These are phyloP conservation scores for Drosophila hamatofila DNA, from an alignment of 2,888 invertebrate species.

Conservation along the genomic window DNA sequence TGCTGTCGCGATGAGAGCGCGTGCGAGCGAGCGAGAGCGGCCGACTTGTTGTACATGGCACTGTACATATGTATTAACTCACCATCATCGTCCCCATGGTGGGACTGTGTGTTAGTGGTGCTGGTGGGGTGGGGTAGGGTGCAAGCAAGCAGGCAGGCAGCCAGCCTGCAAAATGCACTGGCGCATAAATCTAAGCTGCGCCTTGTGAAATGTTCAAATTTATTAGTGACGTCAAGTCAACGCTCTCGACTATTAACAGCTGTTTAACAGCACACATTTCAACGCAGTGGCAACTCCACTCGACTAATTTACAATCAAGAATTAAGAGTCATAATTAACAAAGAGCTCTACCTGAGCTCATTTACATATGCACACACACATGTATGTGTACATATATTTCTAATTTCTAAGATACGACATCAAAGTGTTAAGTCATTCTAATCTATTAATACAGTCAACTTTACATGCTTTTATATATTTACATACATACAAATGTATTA, in stretches of 20 bases:
- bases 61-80: conserved; percentile 70
- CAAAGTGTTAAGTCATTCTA: conserved; percentile 53
- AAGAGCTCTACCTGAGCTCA: conserved; percentile 32
- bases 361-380: conserved; percentile 27
- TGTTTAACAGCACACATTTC: conserved; percentile 37
- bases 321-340: conserved; percentile 49
- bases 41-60: conserved; percentile 61
- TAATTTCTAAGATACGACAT: conserved; percentile 1
- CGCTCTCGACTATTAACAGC: conserved; percentile 37
- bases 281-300: conserved; percentile 52
- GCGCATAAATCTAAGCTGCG: conserved; percentile 63
- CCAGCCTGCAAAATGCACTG: conserved; percentile 51
- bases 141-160: conserved; percentile 1
- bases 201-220: conserved; percentile 48
- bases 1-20: conserved; percentile 50
- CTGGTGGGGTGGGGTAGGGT: conserved; percentile 12
- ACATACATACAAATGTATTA: conserved; percentile 6
- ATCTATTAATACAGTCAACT: conserved; percentile 36
- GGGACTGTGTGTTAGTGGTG: conserved; percentile 12
- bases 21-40: conserved; percentile 46
- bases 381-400: conserved; percentile 3
- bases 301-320: conserved; percentile 49
- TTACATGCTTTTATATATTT: conserved; percentile 16
- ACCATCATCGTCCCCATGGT: conserved; percentile 46
- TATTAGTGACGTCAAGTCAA: conserved; percentile 61